These are phyloP conservation scores for Oedothorax gibbosus DNA, from an alignment of 1,140 invertebrate species.

Conservation along the genomic window DNA sequence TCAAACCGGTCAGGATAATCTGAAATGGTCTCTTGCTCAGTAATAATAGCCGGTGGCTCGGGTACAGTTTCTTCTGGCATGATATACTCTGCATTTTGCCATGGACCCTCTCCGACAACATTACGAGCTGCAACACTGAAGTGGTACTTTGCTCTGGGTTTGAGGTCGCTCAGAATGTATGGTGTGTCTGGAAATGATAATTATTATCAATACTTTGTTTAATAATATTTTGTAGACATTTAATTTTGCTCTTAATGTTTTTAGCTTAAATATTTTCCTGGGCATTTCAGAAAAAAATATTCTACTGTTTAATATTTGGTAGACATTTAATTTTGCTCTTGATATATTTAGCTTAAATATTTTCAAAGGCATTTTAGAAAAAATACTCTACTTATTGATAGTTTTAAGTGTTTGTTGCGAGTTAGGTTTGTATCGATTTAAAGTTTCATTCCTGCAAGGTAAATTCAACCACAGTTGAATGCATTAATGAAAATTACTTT, in stretches of 20 bases:
- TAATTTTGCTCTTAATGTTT: background rate
- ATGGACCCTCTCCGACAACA: slow-evolving; percentile 80
- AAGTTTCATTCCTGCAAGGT: no score
- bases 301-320: no score
- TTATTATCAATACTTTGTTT: background rate
- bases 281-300: no score
- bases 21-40: slow-evolving; percentile 65
- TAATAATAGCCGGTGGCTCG: slow-evolving; percentile 61
- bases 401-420: no score
- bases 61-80: slow-evolving; percentile 62
- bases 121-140: slow-evolving; percentile 88
- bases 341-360: no score
- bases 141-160: slow-evolving; percentile 81
- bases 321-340: no score
- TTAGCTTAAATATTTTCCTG: background rate
- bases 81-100: slow-evolving; percentile 9
- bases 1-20: slow-evolving; percentile 81
- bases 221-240: background rate
- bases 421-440: no score
- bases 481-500: no score
- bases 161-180: slow-evolving; percentile 80
- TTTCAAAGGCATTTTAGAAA: no score
- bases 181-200: slow-evolving; percentile 10
- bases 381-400: no score
- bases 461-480: no score